Conservation (phyloP, 53 echinoderm and acorn worm species). For the Paracentrotus lividus region DNA sequence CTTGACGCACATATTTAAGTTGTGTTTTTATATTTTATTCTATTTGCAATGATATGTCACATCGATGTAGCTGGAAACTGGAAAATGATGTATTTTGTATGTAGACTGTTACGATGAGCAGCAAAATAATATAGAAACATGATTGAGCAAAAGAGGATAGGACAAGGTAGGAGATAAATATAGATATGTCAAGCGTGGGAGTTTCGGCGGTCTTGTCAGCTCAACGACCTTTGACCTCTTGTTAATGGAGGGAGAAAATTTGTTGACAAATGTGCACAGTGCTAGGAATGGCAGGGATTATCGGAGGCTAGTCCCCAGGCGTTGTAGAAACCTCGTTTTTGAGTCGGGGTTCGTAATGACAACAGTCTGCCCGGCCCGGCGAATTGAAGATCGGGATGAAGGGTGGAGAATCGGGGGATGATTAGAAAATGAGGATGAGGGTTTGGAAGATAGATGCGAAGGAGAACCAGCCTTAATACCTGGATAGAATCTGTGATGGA, state of each 20-base stretch:
- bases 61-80: background rate
- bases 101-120: background rate
- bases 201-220: constrained; percentile 69
- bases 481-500: constrained; percentile 29
- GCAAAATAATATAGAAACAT: background rate
- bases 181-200: constrained; percentile 71
- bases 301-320: constrained; percentile 54
- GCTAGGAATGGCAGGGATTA: constrained; percentile 52
- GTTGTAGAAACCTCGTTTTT: constrained; percentile 45
- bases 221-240: constrained; percentile 58
- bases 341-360: constrained; percentile 45
- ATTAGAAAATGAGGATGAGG: constrained; percentile 45
- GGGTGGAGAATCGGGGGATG: constrained; percentile 27
- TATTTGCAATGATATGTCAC: too few species aligned
- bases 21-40: too few species aligned
- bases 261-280: constrained; percentile 64
- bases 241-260: constrained; percentile 73
- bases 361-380: constrained; percentile 37
- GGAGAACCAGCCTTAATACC: constrained; percentile 27
- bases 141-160: constrained; percentile 10
- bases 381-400: constrained; percentile 29
- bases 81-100: background rate
- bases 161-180: constrained; percentile 64
- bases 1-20: too few species aligned
- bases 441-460: constrained; percentile 35